Percentiles rank a stretch among this genome's conserved stretches.
Conservation (phyloP, 2,888 invertebrate species). For the Trissolcus brochymenae region DNA sequence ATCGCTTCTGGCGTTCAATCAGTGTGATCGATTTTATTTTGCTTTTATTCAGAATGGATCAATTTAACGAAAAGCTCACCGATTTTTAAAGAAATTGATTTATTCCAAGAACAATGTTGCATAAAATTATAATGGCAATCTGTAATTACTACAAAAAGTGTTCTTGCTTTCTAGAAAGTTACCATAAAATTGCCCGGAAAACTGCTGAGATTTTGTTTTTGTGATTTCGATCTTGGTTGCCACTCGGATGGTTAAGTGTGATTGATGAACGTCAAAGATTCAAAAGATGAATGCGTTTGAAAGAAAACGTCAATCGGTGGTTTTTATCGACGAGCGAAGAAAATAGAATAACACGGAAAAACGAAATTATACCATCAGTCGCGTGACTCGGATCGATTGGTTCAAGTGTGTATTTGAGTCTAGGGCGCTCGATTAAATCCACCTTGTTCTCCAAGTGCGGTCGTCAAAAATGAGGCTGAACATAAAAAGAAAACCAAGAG, state of each 20-base stretch:
- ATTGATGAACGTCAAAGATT: slow-evolving; percentile 48
- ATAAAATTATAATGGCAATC: background rate
- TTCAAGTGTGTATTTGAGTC: slow-evolving; percentile 56
- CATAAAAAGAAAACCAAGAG: background rate
- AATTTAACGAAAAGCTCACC: slow-evolving; percentile 48
- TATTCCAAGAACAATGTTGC: slow-evolving; percentile 22
- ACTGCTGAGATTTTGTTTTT: too few relatives aligned
- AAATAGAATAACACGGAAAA: slow-evolving; percentile 10
- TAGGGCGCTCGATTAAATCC: slow-evolving; percentile 57
- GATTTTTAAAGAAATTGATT: slow-evolving; percentile 11
- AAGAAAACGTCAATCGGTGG: slow-evolving; percentile 33
- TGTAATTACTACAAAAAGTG: too few relatives aligned
- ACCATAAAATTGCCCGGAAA: too few relatives aligned
- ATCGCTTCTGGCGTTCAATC: slow-evolving; percentile 32
- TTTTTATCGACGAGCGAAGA: slow-evolving; percentile 6
- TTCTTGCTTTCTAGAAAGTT: too few relatives aligned
- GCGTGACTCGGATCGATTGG: slow-evolving; percentile 51
- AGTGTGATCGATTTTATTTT: slow-evolving; percentile 47
- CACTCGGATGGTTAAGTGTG: slow-evolving; percentile 51
- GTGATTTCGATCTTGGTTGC: slow-evolving; percentile 1
- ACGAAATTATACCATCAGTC: slow-evolving; percentile 52
- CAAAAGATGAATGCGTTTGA: slow-evolving; percentile 49
- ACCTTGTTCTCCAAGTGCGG: slow-evolving; percentile 41
- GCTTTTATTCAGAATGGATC: slow-evolving; percentile 36
- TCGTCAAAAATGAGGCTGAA: slow-evolving; percentile 36